Conservation (phyloP, 2,113 vertebrate species). For the Machaerirhynchus nigripectus region DNA sequence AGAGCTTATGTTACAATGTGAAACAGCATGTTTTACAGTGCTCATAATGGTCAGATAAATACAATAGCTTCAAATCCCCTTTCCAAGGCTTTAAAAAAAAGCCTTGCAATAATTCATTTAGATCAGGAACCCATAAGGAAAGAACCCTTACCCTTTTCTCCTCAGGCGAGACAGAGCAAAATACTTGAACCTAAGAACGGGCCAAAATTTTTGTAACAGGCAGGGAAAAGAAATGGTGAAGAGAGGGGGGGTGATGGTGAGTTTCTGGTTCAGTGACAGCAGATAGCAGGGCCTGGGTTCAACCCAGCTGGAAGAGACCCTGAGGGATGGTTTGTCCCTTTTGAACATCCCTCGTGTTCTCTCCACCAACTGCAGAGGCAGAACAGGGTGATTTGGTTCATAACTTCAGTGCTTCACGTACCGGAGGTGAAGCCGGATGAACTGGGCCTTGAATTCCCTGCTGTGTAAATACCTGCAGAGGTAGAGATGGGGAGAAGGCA, state of each 20-base stretch:
- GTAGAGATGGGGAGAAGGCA: background rate
- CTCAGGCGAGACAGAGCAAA: background rate
- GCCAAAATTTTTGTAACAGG: constrained; percentile 4
- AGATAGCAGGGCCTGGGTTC: background rate
- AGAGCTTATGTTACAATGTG: constrained; percentile 75
- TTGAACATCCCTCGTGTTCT: background rate
- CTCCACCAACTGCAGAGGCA: background rate
- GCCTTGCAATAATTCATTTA: constrained; percentile 64
- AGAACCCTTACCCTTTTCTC: constrained; percentile 35
- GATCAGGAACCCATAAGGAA: constrained; percentile 56
- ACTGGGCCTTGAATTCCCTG: background rate
- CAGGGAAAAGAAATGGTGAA: background rate
- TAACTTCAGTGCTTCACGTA: background rate
- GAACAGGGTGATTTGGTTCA: background rate
- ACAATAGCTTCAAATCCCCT: constrained; percentile 58
- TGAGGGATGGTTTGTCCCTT: background rate
- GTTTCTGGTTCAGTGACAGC: background rate
- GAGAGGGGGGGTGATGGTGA: background rate
- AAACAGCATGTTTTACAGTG: constrained; percentile 74
- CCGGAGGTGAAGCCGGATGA: background rate
- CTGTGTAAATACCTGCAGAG: background rate
- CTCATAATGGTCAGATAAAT: constrained; percentile 72
- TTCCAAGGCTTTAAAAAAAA: constrained; percentile 21
- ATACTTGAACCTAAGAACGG: constrained; percentile 32
- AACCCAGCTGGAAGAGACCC: background rate